Evolutionary conservation across 2,113 vertebrate genomes (phyloP), one percentile per base, ranked within the genome.

Genomic region (Hypanus sabinus): DNA sequence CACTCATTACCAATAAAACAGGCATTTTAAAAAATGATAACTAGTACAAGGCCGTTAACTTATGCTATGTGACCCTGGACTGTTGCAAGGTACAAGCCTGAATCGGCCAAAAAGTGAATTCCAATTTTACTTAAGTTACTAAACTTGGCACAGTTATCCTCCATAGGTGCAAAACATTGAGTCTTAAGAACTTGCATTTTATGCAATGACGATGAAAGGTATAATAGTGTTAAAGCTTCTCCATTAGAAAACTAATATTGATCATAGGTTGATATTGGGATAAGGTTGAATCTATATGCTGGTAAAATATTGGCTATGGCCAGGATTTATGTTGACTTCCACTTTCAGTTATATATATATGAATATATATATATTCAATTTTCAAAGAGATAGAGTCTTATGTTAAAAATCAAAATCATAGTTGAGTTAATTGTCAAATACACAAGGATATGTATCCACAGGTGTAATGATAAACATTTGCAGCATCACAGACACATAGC

Each of bases 21-120:
- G 91, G 91, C 91, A 93, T 93, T 93, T 93, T 55, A 93, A 65
- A 93, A 93, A 93, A 93, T 73, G 90, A 93, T 93, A 93, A 93
- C 36, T 20, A 93, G 91, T 20, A 55, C 91, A 93, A 93, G 91
- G 91, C 46, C 91, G 55, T 93, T 46, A 55, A 73, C 68, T 70
- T 38, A 73, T 71, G 90, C 38, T 38, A 68, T 73, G 33, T 73
- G 90, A 71, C 90, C 65, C 36, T 93, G 70, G 90, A 93, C 70
- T 73, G 71, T 55, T 73, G 91, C 68, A 93, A 75, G 91, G 73
- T 38, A 93, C 24, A 70, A 93, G 91, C 36, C 38, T 93, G 91
- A 46, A 73, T 73, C 68, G 73, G 91, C 36, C 91, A 93, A 73
- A 22, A 24, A 75, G 70, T 93, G 91, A 93, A 93, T 93, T 68